Evolutionary conservation across 2,797 vertebrate genomes (phyloP).

Genomic region (Phylloscopus collybita): DNA sequence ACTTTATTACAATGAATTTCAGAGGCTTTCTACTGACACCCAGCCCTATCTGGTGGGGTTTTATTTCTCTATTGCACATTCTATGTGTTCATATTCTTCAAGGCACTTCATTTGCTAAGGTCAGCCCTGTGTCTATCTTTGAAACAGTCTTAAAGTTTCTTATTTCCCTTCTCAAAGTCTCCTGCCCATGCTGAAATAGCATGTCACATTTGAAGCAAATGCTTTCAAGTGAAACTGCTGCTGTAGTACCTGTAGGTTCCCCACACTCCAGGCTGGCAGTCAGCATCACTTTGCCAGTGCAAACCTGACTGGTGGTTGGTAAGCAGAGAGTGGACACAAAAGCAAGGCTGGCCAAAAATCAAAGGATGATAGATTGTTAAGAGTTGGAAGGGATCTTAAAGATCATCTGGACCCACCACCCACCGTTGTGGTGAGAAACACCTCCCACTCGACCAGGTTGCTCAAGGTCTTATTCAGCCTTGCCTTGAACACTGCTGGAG

Average conservation of each 20-base stretch:
- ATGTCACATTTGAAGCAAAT: not conserved
- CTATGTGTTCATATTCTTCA: not conserved
- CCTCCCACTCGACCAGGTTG: not conserved
- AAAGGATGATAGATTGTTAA: not conserved
- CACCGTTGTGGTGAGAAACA: not conserved
- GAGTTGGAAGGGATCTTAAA: not conserved
- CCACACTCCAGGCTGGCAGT: not conserved
- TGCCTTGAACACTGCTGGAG: not conserved
- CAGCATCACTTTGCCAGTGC: not conserved
- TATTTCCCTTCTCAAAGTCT: not conserved
- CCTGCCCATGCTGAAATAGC: not conserved
- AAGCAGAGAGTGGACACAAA: not conserved
- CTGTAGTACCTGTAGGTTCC: rapidly evolving
- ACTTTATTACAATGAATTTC: not conserved
- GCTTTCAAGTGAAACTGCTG: not conserved
- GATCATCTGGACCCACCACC: not conserved
- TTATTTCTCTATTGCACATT: not conserved
- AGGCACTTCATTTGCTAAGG: not conserved
- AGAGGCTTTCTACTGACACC: not conserved
- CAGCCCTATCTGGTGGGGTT: not conserved
- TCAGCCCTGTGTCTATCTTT: not conserved
- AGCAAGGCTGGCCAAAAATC: not conserved
- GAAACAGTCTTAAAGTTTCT: not conserved
- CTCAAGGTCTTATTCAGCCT: not conserved
- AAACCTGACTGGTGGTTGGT: not conserved